A percentile compares a stretch with the other conserved stretches of the same genome.
These are phyloP conservation scores for Dynastes maya DNA, from an alignment of 2,888 invertebrate genomes.

Conservation along the genomic window DNA sequence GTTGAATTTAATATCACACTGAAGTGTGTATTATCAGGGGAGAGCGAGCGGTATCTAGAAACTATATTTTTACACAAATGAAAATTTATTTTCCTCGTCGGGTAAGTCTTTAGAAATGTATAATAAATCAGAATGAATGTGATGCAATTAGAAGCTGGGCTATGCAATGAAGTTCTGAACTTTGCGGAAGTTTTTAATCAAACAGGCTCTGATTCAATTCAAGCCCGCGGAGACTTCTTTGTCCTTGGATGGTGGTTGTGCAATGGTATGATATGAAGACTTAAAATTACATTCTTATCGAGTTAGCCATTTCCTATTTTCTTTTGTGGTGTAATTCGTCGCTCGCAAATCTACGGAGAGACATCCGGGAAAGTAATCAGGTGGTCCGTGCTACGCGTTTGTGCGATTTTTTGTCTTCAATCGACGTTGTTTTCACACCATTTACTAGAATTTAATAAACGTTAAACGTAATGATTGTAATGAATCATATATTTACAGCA, in stretches of 20 bases:
- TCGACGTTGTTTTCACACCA: slow-evolving; percentile 4
- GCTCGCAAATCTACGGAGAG: slow-evolving; percentile 32
- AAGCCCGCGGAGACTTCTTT: slow-evolving; percentile 65
- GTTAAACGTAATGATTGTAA: neutral
- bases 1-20: slow-evolving; percentile 41
- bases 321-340: slow-evolving; percentile 48
- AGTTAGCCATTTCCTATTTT: slow-evolving; percentile 62
- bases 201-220: slow-evolving; percentile 67
- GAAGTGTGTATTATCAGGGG: slow-evolving; percentile 35
- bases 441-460: slow-evolving; percentile 14
- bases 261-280: slow-evolving; percentile 64
- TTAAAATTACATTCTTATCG: slow-evolving; percentile 67
- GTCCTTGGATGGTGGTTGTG: slow-evolving; percentile 63
- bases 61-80: slow-evolving; percentile 49
- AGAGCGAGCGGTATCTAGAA: slow-evolving; percentile 18
- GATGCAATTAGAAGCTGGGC: slow-evolving; percentile 65
- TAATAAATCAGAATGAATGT: slow-evolving; percentile 66
- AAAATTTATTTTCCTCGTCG: slow-evolving; percentile 51
- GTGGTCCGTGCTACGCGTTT: neutral
- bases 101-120: slow-evolving; percentile 61
- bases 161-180: slow-evolving; percentile 65
- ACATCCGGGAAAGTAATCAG: slow-evolving; percentile 39
- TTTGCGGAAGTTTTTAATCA: slow-evolving; percentile 67
- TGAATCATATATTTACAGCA: neutral
- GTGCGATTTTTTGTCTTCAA: slow-evolving; percentile 2